Evolutionary conservation across 2,888 invertebrate species (phyloP), one percentile per base, ranked within the genome.

Genomic region (Epistrophe grossulariae): DNA sequence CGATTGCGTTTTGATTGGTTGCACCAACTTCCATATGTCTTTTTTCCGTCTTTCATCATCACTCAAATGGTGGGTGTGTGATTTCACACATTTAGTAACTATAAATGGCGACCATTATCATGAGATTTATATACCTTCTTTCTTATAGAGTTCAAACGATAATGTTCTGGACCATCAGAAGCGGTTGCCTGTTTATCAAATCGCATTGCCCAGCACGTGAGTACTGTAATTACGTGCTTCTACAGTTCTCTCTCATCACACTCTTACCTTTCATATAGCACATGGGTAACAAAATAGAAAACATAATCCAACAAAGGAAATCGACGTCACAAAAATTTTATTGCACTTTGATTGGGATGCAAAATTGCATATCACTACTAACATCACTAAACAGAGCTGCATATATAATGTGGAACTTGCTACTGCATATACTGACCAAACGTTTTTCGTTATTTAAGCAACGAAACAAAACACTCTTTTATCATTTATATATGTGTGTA

Each of bases 261-360:
- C 28, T 17, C 8, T 19, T 15, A 9, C 28, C 13, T 11, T n/a
- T 48, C 48, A 19, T 10, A 19, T 50, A 4, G 17, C 13, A 11
- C 4, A 19, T 24, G 8, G 2, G 0, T 6, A n/a, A 17, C 24
- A n/a, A n/a, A 66, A 17, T 13, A 11, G 15, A 48, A 68, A 57
- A 55, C 52, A 43, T 40, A 48, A 62, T 59, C 68, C 79, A 84
- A 79, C 66, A 79, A 74, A 78, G 81, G 73, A 60, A 73, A 74
- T 71, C 76, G 55, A 57, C 59, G 64, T 71, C 66, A 68, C 50
- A 52, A 76, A 76, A 76, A 72, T 66, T 77, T 79, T 83, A 83
- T 87, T 76, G 79, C 82, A 76, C n/a, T 76, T 82, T 83, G 82
- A 79, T 87, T 87, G 87, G 82, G 83, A 79, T 87, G 82, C 79